These are phyloP conservation scores for Chirona hameri DNA, from an alignment of 2,888 invertebrate genomes.

Conservation along the genomic window DNA sequence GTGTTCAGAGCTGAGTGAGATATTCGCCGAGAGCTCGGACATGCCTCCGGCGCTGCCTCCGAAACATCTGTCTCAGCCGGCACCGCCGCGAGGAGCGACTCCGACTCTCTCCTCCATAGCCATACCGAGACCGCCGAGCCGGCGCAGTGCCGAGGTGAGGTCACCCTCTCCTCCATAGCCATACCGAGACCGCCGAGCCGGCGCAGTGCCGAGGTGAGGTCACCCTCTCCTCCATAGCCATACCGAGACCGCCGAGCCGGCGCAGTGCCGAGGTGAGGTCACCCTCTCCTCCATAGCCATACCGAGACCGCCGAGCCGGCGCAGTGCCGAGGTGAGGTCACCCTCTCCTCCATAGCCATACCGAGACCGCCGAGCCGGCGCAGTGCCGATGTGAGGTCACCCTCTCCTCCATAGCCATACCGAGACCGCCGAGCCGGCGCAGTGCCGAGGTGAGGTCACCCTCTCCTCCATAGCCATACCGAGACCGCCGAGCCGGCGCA, in stretches of 20 bases:
- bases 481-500: constrained; percentile 74
- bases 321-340: too few species aligned
- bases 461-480: constrained; percentile 74
- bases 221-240: constrained; percentile 69
- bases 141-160: constrained; percentile 64
- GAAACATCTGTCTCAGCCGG: constrained; percentile 50
- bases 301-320: constrained; percentile 80
- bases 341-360: constrained; percentile 69
- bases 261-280: too few species aligned
- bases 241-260: constrained; percentile 84
- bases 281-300: constrained; percentile 71
- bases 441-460: too few species aligned
- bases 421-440: constrained; percentile 76
- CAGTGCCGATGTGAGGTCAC: too few species aligned
- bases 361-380: constrained; percentile 80
- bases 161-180: constrained; percentile 67
- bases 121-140: constrained; percentile 82
- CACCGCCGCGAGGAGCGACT: constrained; percentile 62
- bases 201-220: constrained; percentile 63
- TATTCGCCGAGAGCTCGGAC: constrained; percentile 80
- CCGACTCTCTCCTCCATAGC: constrained; percentile 70
- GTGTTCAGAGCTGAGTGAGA: constrained; percentile 52
- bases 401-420: constrained; percentile 70
- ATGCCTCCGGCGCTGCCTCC: constrained; percentile 64
- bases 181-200: constrained; percentile 86